phyloP scores from a whole-genome alignment of 2,797 vertebrate genomes.

The Echiichthys vipera region DNA sequence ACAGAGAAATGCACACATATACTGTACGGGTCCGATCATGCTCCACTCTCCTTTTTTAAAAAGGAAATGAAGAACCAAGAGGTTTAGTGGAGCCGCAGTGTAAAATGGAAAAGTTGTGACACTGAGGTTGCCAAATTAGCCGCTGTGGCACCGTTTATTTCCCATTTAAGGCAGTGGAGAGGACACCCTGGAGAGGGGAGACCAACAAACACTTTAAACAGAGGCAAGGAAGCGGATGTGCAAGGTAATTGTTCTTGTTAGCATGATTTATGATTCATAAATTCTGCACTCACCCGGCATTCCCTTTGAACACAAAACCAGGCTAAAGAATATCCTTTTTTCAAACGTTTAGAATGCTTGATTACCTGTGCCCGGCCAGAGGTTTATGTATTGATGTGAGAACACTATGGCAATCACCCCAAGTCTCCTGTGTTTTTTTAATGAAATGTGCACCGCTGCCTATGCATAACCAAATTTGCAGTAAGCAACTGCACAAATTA shows the following conservation, averaged over 20 bases:
- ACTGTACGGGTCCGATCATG: slow-evolving; percentile 6
- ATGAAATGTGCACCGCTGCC: slow-evolving; percentile 74
- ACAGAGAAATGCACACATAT: slow-evolving; percentile 16
- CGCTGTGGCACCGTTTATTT: slow-evolving; percentile 63
- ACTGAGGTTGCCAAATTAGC: slow-evolving; percentile 69
- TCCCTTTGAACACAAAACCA: slow-evolving; percentile 69
- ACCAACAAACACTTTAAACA: slow-evolving; percentile 45
- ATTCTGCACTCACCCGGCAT: slow-evolving; percentile 65
- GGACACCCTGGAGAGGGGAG: slow-evolving; percentile 32
- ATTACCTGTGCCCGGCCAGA: slow-evolving; percentile 80
- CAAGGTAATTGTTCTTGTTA: slow-evolving; percentile 83
- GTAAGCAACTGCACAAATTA: slow-evolving; percentile 80
- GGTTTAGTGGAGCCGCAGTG: slow-evolving; percentile 32
- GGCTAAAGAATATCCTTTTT: slow-evolving; percentile 68
- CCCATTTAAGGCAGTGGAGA: slow-evolving; percentile 49
- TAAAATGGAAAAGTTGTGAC: slow-evolving; percentile 45
- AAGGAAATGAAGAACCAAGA: slow-evolving; percentile 31
- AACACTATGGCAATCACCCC: slow-evolving; percentile 74
- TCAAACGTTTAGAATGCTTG: slow-evolving; percentile 82
- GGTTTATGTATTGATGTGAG: slow-evolving; percentile 75
- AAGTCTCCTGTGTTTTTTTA: slow-evolving; percentile 76
- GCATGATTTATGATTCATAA: slow-evolving; percentile 82
- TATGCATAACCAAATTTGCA: slow-evolving; percentile 78
- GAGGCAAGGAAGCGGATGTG: slow-evolving; percentile 57
- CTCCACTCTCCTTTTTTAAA: slow-evolving; percentile 19